Percentiles rank a stretch among this genome's conserved stretches.
phyloP scores from a whole-genome alignment of 1,140 invertebrate genomes.

The Aphidius gifuensis region DNA sequence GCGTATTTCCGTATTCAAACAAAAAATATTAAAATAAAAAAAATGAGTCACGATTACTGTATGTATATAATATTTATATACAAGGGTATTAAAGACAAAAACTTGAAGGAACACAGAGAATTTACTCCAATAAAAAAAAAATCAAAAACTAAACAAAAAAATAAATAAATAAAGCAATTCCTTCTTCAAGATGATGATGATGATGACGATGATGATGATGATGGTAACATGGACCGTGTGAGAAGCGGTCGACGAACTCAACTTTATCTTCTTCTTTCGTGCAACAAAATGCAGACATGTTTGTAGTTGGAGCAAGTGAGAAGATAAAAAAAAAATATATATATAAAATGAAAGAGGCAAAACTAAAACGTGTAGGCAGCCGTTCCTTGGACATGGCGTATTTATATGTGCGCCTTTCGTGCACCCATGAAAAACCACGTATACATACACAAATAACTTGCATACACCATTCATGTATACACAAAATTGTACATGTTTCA shows the following conservation, averaged over 20 bases:
- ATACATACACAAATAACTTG: conserved; percentile 2
- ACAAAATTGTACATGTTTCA: no score
- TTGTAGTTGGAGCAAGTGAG: not conserved
- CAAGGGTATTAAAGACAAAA: not conserved
- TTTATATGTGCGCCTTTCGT: conserved; percentile 18
- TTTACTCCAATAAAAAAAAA: not conserved
- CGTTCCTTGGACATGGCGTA: conserved; percentile 15
- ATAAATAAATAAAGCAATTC: not conserved
- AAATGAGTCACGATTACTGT: not conserved
- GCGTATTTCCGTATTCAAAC: conserved; percentile 6
- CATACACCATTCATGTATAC: not conserved
- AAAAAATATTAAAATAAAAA: no score
- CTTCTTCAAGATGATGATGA: not conserved
- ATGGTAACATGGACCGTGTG: conserved; percentile 11
- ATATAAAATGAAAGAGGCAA: not conserved
- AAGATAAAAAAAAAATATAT: conserved; percentile 4
- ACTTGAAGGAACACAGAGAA: not conserved
- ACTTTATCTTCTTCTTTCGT: not conserved
- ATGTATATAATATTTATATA: not conserved
- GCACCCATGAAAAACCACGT: conserved; percentile 8
- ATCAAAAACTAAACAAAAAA: not conserved
- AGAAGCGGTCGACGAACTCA: conserved; percentile 21
- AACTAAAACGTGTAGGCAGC: conserved; percentile 18
- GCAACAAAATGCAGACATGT: not conserved
- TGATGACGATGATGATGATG: not conserved